phyloP scores from a whole-genome alignment of 2,113 vertebrate species.

The Actinemys pallida region DNA sequence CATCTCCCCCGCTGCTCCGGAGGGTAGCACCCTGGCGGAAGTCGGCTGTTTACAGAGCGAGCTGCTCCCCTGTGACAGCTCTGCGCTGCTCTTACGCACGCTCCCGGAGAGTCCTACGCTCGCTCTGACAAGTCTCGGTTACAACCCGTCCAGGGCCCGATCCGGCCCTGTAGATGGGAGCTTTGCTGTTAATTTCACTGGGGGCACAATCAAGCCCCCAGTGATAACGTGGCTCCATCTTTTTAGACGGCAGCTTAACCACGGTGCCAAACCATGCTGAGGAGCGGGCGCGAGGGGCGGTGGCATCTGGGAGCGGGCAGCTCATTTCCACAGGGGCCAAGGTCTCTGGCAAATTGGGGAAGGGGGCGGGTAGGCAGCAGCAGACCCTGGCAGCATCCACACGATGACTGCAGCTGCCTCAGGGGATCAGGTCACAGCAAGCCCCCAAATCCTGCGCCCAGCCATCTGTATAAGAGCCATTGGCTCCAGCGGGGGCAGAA shows the following conservation, averaged over 20 bases:
- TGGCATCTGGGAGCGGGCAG: neutral
- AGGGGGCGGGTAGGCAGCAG: neutral
- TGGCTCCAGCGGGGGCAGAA: neutral
- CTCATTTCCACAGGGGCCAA: neutral
- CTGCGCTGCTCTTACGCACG: neutral
- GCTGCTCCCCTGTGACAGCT: neutral
- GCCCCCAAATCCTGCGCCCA: neutral
- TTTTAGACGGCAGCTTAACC: neutral
- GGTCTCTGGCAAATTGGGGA: neutral
- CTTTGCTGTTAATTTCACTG: neutral
- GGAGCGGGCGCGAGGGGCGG: neutral
- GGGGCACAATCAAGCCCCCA: neutral
- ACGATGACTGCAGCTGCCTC: neutral
- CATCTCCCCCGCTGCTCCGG: neutral
- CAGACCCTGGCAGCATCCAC: neutral
- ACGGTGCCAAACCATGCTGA: neutral
- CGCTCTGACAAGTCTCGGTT: neutral
- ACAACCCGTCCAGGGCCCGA: neutral
- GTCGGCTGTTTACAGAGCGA: accelerated
- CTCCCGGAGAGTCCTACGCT: accelerated
- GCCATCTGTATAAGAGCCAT: neutral
- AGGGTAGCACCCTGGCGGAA: accelerated
- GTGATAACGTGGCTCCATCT: neutral
- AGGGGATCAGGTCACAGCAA: neutral
- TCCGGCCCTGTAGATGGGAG: neutral